These are phyloP conservation scores for Yasuhikotakia modesta DNA, from an alignment of 2,797 vertebrate genomes.

Conservation along the genomic window DNA sequence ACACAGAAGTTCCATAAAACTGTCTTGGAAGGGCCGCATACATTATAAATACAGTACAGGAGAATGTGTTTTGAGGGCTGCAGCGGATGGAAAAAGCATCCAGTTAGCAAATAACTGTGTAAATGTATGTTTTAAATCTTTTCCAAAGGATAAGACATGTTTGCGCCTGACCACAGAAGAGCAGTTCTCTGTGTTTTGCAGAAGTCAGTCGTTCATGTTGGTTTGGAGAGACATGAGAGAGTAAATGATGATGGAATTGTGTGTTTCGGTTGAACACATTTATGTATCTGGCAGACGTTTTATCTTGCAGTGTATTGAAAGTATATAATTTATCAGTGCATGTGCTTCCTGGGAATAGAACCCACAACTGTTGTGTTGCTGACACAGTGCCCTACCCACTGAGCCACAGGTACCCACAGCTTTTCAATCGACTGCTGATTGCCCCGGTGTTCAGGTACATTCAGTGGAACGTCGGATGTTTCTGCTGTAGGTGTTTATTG, in stretches of 20 bases:
- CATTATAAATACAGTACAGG: not conserved
- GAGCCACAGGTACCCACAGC: too few relatives aligned
- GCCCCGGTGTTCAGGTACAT: constrained; percentile 5
- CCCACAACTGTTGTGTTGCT: too few relatives aligned
- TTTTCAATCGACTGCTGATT: not conserved
- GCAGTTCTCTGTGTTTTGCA: not conserved
- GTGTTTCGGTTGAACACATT: too few relatives aligned
- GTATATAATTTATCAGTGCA: too few relatives aligned
- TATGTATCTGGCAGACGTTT: too few relatives aligned
- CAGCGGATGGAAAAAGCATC: not conserved
- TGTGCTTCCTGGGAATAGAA: too few relatives aligned
- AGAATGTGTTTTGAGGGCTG: not conserved
- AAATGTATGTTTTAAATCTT: not conserved
- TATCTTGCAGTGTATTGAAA: too few relatives aligned
- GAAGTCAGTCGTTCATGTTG: not conserved
- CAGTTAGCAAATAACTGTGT: not conserved
- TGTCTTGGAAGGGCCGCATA: too few relatives aligned
- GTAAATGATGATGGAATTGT: too few relatives aligned
- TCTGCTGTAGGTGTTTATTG: constrained; percentile 13
- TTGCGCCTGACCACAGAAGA: not conserved
- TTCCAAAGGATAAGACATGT: not conserved
- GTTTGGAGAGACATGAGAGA: not conserved
- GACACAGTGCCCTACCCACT: too few relatives aligned
- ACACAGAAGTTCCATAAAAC: not conserved
- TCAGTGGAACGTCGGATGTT: constrained; percentile 20